phyloP scores from a whole-genome alignment of 2,797 vertebrate species.

The Gadopsis bispinosus region DNA sequence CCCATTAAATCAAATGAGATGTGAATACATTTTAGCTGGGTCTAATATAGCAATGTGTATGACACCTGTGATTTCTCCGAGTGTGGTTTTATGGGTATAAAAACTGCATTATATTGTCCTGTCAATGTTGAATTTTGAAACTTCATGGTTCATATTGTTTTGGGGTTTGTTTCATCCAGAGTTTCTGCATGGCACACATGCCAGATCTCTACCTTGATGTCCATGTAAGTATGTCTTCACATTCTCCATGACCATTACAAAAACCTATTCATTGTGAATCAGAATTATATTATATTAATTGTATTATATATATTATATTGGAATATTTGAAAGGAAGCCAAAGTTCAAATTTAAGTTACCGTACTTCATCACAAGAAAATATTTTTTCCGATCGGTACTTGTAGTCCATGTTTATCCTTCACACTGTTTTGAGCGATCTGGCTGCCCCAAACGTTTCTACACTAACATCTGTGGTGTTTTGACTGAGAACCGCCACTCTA shows the following conservation, averaged over 20 bases:
- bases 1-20: background rate
- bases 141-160: background rate
- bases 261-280: background rate
- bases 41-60: background rate
- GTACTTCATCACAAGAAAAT: background rate
- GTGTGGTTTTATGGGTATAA: background rate
- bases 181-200: slow-evolving; percentile 70
- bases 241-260: background rate
- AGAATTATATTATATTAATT: background rate
- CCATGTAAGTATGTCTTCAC: slow-evolving; percentile 72
- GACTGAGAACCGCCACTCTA: slow-evolving; percentile 39
- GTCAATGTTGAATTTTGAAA: background rate
- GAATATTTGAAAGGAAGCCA: background rate
- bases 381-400: background rate
- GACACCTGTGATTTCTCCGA: background rate
- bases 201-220: slow-evolving; percentile 74
- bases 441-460: background rate
- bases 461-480: slow-evolving; percentile 40
- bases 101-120: background rate
- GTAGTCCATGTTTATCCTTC: background rate
- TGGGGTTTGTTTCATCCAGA: slow-evolving; percentile 50
- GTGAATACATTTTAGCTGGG: background rate
- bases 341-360: background rate
- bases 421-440: background rate
- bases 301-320: background rate